Evolutionary conservation across 2,888 invertebrate species (phyloP).

Genomic region (Andrena trimmerana): DNA sequence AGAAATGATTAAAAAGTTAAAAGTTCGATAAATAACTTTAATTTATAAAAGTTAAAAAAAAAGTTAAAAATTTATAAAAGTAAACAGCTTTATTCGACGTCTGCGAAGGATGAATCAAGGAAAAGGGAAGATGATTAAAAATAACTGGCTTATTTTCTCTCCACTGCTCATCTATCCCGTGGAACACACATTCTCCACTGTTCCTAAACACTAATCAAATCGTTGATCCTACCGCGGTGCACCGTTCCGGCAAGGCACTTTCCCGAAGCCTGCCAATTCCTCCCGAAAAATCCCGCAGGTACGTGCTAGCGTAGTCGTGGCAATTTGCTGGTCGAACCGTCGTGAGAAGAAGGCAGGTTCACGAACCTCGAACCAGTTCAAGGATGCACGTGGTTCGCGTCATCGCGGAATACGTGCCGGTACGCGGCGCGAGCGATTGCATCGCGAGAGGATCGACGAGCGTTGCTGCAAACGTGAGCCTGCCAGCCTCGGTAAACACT

Average conservation of each 20-base stretch:
- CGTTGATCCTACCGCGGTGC: not conserved
- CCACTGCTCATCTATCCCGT: not conserved
- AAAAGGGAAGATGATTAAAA: too few relatives aligned
- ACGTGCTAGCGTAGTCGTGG: not conserved
- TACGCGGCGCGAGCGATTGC: constrained; percentile 50
- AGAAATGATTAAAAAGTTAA: too few relatives aligned
- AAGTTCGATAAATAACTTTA: too few relatives aligned
- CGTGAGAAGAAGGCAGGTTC: constrained; percentile 69
- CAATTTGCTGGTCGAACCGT: constrained; percentile 48
- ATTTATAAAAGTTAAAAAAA: too few relatives aligned
- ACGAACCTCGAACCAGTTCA: constrained; percentile 79
- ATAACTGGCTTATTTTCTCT: too few relatives aligned
- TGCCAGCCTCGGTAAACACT: constrained; percentile 43
- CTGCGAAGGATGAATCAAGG: too few relatives aligned
- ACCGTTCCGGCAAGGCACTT: not conserved
- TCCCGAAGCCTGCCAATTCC: not conserved
- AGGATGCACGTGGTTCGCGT: constrained; percentile 71
- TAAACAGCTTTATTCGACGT: too few relatives aligned
- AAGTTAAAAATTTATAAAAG: too few relatives aligned
- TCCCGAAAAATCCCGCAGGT: not conserved
- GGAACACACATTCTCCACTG: not conserved
- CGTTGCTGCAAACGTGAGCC: constrained; percentile 19
- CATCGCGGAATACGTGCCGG: constrained; percentile 42
- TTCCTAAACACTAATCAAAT: too few relatives aligned
- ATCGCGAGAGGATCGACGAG: constrained; percentile 54